phyloP scores from a whole-genome alignment of 2,797 vertebrate genomes.

The Hydrolagus colliei region DNA sequence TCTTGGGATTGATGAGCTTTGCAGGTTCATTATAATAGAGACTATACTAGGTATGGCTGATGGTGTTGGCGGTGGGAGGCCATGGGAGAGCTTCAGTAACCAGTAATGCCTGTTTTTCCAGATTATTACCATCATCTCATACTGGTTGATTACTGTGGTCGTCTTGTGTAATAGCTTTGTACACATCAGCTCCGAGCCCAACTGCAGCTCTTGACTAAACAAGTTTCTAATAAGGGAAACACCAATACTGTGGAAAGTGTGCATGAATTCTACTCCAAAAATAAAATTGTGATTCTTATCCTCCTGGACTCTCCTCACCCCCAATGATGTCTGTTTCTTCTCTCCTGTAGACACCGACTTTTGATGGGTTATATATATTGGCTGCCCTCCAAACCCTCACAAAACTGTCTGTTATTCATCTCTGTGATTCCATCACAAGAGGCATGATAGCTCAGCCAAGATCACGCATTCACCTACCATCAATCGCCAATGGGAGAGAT shows the following conservation, averaged over 20 bases:
- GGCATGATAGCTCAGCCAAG: too few species aligned
- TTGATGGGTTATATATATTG: too few species aligned
- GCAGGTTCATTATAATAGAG: background rate
- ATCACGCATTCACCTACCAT: too few species aligned
- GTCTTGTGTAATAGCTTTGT: background rate
- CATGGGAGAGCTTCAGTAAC: background rate
- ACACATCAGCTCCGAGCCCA: background rate
- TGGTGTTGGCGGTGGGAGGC: too few species aligned
- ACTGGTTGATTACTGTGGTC: conserved; percentile 5
- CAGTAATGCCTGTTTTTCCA: background rate
- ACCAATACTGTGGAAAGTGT: too few species aligned
- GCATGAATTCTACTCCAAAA: background rate
- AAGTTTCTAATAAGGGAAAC: background rate
- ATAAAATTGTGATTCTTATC: background rate
- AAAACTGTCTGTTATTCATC: too few species aligned
- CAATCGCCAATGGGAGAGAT: too few species aligned
- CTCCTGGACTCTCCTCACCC: background rate
- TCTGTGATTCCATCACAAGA: too few species aligned
- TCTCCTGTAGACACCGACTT: too few species aligned
- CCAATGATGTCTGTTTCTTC: too few species aligned
- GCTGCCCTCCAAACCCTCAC: too few species aligned
- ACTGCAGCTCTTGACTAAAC: conserved; percentile 2
- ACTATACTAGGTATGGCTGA: background rate
- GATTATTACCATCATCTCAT: background rate
- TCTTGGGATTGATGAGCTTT: background rate